Conservation (phyloP, 1,140 invertebrate species). For the Hycleus phaleratus region DNA sequence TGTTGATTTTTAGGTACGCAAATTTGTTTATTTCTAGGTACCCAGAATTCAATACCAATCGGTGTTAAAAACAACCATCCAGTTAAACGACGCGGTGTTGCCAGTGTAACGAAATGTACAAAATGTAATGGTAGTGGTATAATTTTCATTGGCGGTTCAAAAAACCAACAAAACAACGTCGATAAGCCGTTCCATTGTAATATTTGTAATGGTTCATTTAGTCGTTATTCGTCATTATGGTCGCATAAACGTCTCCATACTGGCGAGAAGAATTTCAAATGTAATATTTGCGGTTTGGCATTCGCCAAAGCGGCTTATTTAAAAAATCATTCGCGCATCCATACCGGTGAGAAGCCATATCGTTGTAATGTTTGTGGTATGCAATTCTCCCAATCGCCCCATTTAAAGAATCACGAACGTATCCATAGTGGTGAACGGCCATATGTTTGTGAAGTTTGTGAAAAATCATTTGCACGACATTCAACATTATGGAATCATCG, state of each 20-base stretch:
- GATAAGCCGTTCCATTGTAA: slow-evolving; percentile 82
- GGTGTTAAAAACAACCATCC: slow-evolving; percentile 54
- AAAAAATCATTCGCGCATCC: slow-evolving; percentile 84
- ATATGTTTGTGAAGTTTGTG: slow-evolving; percentile 80
- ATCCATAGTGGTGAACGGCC: slow-evolving; percentile 86
- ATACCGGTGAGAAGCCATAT: slow-evolving; percentile 73
- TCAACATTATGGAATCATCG: slow-evolving; percentile 86
- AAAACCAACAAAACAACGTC: slow-evolving; percentile 49
- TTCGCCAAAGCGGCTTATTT: slow-evolving; percentile 87
- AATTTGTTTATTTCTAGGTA: slow-evolving; percentile 31
- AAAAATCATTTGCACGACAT: slow-evolving; percentile 80
- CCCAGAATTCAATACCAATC: slow-evolving; percentile 44
- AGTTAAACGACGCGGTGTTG: slow-evolving; percentile 71
- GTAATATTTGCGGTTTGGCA: slow-evolving; percentile 85
- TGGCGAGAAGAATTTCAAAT: slow-evolving; percentile 85
- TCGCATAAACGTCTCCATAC: slow-evolving; percentile 78
- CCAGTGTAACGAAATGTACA: slow-evolving; percentile 75
- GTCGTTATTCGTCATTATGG: slow-evolving; percentile 76
- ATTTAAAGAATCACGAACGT: slow-evolving; percentile 86
- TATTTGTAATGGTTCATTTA: slow-evolving; percentile 74
- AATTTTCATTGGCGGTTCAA: slow-evolving; percentile 62
- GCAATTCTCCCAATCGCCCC: slow-evolving; percentile 81
- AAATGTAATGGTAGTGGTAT: slow-evolving; percentile 82
- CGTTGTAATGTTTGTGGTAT: slow-evolving; percentile 81
- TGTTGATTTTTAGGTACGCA: no score